A percentile compares a stretch with the other conserved stretches of the same genome.
phyloP scores from a whole-genome alignment of 1,140 invertebrate genomes.

The Zelostemma sp. region DNA sequence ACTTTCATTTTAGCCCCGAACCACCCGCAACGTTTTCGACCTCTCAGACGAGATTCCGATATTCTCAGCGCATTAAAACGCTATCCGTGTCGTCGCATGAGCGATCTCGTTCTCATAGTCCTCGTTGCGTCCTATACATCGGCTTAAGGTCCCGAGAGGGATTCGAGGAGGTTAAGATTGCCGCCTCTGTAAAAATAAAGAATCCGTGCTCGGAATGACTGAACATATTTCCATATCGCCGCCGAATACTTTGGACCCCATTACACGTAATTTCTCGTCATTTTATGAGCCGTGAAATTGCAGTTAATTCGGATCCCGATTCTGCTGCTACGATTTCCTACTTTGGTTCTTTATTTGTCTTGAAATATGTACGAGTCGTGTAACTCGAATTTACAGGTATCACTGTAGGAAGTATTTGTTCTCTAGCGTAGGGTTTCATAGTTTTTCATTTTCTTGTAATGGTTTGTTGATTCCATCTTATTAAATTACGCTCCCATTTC shows the following conservation, averaged over 20 bases:
- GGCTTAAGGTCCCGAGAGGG: constrained; percentile 35
- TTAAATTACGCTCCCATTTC: neutral
- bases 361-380: neutral
- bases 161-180: constrained; percentile 45
- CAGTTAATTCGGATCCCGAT: neutral
- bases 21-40: constrained; percentile 48
- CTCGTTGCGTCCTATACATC: constrained; percentile 18
- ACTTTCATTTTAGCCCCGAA: constrained; percentile 68
- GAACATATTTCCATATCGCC: neutral
- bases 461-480: neutral
- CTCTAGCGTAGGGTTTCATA: neutral
- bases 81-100: constrained; percentile 51
- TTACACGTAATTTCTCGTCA: neutral
- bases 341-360: neutral
- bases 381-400: neutral
- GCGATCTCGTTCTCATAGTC: constrained; percentile 42
- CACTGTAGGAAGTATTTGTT: neutral
- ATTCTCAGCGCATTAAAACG: constrained; percentile 54
- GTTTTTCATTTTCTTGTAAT: neutral
- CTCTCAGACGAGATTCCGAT: constrained; percentile 49
- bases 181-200: constrained; percentile 20
- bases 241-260: neutral
- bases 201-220: constrained; percentile 21
- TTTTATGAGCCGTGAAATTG: neutral
- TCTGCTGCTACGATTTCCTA: neutral